phyloP scores from a whole-genome alignment of 2,888 invertebrate genomes.

The Alviniconcha strummeri region DNA sequence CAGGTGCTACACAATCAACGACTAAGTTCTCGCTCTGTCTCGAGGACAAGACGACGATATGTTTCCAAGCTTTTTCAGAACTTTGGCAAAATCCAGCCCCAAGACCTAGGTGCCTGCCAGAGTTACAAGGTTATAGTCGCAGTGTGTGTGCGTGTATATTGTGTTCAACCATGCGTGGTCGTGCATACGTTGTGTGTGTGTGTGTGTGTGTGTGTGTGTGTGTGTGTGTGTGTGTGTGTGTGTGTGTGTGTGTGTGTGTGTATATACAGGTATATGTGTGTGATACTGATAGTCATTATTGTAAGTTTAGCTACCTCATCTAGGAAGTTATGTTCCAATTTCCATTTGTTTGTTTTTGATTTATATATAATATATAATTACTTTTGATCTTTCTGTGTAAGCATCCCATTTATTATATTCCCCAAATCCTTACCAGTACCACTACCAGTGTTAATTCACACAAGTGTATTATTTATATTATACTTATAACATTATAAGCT shows the following conservation, averaged over 20 bases:
- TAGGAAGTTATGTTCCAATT: no score
- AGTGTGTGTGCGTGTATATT: no score
- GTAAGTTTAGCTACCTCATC: no score
- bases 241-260: neutral
- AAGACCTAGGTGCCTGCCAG: slow-evolving; percentile 40
- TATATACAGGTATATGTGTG: neutral
- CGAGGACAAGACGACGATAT: slow-evolving; percentile 42
- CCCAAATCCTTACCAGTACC: no score
- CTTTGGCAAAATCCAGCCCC: slow-evolving; percentile 45
- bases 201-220: neutral
- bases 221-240: neutral
- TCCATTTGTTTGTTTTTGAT: neutral
- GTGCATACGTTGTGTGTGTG: neutral
- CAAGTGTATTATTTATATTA: no score
- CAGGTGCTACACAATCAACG: no score
- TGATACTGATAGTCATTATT: no score
- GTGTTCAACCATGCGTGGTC: no score
- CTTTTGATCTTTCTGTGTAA: neutral
- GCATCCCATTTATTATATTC: no score
- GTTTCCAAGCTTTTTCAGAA: slow-evolving; percentile 49
- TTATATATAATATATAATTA: no score
- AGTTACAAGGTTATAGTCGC: slow-evolving; percentile 50
- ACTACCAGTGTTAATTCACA: no score
- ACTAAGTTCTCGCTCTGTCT: neutral
- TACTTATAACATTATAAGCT: no score